Base-by-base conservation (phyloP, 2,113 vertebrate species). In the Pollachius pollachius region DNA sequence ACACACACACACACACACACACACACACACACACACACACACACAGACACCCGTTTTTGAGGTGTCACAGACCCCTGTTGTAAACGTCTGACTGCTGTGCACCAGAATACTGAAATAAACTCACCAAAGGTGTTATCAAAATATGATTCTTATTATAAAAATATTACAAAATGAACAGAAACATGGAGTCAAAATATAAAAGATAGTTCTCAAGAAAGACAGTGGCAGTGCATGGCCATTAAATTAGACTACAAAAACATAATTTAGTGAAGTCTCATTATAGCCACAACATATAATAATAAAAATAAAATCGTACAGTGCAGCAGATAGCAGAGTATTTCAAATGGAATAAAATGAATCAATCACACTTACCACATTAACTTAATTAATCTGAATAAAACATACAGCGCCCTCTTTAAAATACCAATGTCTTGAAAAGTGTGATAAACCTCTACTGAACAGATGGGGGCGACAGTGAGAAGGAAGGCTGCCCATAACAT, bases 131-230 rank as follows among this genome's bases (percentile, higher is more conserved):
- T 19, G 61, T 81, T 63, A 86, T 67, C 75, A 86, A 88, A 87
- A 83, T 85, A 88, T 79, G 6, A 71, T 60, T 79, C 84, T 87
- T 89, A 83, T 76, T 83, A 76, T 77, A 72, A 88, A 83, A 87
- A 67, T 83, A 76, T 83, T 71, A 77, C 72, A 84, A 67, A 59
- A 15, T 48, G 41, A 62, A 71, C 63, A 64, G 57, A 23, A 71
- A 60, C 52, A 64, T 41, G 34, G 4, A 62, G 9, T 13, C 75
- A 67, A 81, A 67, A 78, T 17, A 57, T 58, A 66, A 23, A 23
- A 62, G n/a, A 12, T 68, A 52, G 5, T 16, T 18, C 52, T 37
- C 64, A 57, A 18, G 64, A 9, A 41, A 21, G 63, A 16, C 34
- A 48, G 41, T 57, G 54, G 54, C 59, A 25, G 9, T 41, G 16